phyloP scores from a whole-genome alignment of 2,113 vertebrate species.

The Mustela lutreola region DNA sequence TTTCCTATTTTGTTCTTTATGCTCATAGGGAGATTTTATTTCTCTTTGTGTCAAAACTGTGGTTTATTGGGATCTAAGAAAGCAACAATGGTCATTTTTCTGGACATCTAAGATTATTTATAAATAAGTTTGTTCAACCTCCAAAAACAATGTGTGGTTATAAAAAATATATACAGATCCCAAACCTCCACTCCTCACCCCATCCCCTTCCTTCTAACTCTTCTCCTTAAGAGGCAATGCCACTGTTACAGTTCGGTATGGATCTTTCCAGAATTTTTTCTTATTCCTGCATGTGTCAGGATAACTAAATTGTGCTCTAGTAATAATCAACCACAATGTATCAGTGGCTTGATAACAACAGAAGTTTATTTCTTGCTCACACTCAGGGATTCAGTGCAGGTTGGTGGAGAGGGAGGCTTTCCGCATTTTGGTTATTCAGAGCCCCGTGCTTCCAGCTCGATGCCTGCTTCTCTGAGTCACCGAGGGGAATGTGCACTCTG shows the following conservation, averaged over 20 bases:
- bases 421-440: not conserved
- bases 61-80: not conserved
- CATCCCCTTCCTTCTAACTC: not conserved
- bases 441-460: not conserved
- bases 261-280: not conserved
- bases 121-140: not conserved
- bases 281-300: not conserved
- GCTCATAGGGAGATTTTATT: not conserved
- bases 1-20: not conserved
- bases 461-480: not conserved
- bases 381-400: not conserved
- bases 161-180: not conserved
- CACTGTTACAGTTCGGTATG: not conserved
- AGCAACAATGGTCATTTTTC: not conserved
- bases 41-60: not conserved
- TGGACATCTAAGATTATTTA: not conserved
- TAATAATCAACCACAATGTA: not conserved
- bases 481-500: not conserved
- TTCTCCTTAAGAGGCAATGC: not conserved
- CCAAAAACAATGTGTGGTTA: not conserved
- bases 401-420: not conserved
- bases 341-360: not conserved
- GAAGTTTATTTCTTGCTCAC: not conserved
- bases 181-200: accelerated
- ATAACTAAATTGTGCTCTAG: not conserved